Conservation (phyloP, 92 coral and sea anemone species). For the Parazoanthus darwini region DNA sequence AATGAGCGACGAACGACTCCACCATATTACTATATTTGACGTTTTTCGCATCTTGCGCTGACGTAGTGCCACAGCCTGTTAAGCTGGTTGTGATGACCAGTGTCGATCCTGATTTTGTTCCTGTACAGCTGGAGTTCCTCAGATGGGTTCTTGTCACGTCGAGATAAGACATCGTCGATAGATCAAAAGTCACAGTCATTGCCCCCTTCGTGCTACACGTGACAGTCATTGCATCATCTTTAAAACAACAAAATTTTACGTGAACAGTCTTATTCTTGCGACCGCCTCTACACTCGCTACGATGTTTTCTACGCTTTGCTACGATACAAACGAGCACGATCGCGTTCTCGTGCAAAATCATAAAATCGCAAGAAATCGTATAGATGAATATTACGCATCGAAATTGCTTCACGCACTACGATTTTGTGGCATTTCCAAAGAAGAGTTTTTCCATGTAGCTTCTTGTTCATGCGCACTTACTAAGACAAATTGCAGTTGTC, state of each 20-base stretch:
- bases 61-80: neutral
- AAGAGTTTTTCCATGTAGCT: too few relatives aligned
- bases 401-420: too few relatives aligned
- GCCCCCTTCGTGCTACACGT: neutral
- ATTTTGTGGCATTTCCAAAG: too few relatives aligned
- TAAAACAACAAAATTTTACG: neutral
- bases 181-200: neutral
- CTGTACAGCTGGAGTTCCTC: neutral
- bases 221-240: conserved; percentile 21
- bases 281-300: too few relatives aligned
- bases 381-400: too few relatives aligned
- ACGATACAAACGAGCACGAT: too few relatives aligned
- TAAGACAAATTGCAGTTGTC: too few relatives aligned
- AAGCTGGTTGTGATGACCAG: neutral
- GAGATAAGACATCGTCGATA: neutral
- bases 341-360: too few relatives aligned
- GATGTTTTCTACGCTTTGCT: too few relatives aligned
- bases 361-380: too few relatives aligned
- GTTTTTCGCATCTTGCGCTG: neutral
- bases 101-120: neutral
- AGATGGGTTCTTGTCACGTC: conserved; percentile 9
- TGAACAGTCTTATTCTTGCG: too few relatives aligned
- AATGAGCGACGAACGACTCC: neutral
- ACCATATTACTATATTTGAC: conserved; percentile 12
- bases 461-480: too few relatives aligned